Evolutionary conservation across 2,113 vertebrate genomes (phyloP), one percentile per base, ranked within the genome.

Genomic region (Paradoxurus hermaphroditus): DNA sequence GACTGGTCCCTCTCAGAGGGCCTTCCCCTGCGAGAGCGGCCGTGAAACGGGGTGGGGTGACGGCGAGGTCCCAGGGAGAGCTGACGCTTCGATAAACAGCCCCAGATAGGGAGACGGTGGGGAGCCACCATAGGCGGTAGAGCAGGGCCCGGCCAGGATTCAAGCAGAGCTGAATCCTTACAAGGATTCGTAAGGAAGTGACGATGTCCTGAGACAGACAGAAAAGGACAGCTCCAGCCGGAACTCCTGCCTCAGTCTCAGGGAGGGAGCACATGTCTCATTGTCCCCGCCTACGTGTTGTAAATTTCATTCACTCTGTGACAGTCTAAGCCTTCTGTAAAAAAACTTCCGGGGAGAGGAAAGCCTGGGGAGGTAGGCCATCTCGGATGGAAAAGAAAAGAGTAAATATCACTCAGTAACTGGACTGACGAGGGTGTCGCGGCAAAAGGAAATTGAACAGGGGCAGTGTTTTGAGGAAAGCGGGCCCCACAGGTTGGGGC

Each of bases 251-350:
- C 23, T 36, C 46, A 15, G 49, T 59, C 72, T 85, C 23, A 8
- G 49, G 73, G 73, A 92, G 86, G 62, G 29, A 49, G 51, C 41
- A 65, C 87, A 65, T 72, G 49, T 25, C 65, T 21, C 23, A 7
- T 82, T 88, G 83, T 39, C 65, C 62, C 87, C 46, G 78, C 21
- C 27, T 0, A n/a, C 18, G 46, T 73, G 78, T 53, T 86, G 94
- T 68, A 78, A 90, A 67, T 87, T 68, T 92, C 67, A 89, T 82
- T 91, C 34, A 86, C 78, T 90, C 75, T 65, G 77, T 88, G 56
- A n/a, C 65, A 49, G 21, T 67, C 59, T 44, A 87, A 44, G 16
- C 75, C 31, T 65, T 70, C 56, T 79, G 21, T 19, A 21, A 56
- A 59, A 59, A 59, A 59, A 59, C 2, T 23, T 7, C 19, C 15